Conservation (phyloP, 2,797 vertebrate species). For the Cetoscarus ocellatus region DNA sequence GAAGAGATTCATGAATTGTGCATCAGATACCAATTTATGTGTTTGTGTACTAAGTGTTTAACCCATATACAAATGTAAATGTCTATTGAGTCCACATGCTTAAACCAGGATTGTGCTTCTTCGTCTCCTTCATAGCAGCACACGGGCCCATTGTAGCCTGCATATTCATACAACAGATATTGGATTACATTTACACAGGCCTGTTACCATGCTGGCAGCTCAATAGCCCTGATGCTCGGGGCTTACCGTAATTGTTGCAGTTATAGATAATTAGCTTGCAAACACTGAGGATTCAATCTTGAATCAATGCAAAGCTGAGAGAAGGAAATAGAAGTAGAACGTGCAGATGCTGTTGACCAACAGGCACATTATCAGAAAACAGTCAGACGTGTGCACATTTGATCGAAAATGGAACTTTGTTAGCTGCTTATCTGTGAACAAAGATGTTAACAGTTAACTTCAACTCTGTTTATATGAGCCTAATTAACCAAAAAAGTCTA, state of each 20-base stretch:
- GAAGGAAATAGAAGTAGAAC: not conserved
- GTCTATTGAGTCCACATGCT: not conserved
- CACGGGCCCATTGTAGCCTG: constrained; percentile 21
- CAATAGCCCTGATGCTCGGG: constrained; percentile 45
- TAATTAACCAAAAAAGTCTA: too few species aligned
- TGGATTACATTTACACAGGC: constrained; percentile 53
- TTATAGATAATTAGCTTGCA: constrained; percentile 71
- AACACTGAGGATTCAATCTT: constrained; percentile 62
- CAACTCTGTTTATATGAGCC: too few species aligned
- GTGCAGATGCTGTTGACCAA: constrained; percentile 36
- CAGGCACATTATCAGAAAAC: constrained; percentile 38
- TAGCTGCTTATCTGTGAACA: too few species aligned
- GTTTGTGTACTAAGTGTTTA: constrained; percentile 16
- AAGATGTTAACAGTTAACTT: too few species aligned
- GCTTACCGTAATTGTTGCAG: constrained; percentile 70
- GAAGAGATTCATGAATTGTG: constrained; percentile 12
- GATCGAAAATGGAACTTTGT: too few species aligned
- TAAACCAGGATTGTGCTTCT: constrained; percentile 44
- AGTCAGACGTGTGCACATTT: constrained; percentile 10
- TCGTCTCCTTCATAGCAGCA: constrained; percentile 5
- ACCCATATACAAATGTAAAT: not conserved
- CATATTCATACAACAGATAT: constrained; percentile 53
- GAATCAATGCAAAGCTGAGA: constrained; percentile 53
- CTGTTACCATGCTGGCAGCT: constrained; percentile 48
- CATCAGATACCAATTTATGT: constrained; percentile 6